Evolutionary conservation across 2,113 vertebrate genomes (phyloP).

Genomic region (Arvicanthis niloticus): DNA sequence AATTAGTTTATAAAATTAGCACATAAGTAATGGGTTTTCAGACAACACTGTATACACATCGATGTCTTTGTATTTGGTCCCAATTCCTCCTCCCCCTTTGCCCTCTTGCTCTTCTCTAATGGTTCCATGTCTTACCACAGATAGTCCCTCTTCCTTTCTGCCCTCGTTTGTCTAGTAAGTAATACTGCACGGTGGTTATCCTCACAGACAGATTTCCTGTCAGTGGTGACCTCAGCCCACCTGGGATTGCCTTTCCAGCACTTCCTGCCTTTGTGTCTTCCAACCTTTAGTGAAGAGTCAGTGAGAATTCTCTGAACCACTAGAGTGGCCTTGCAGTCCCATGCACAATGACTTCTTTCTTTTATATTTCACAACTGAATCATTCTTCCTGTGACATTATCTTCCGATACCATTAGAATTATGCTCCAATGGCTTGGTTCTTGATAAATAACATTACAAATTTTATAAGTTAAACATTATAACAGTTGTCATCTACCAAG

Average conservation of each 20-base stretch:
- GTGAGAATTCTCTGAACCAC: background rate
- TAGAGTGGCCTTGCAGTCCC: background rate
- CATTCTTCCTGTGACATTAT: background rate
- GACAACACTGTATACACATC: background rate
- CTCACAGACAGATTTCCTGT: background rate
- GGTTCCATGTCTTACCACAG: background rate
- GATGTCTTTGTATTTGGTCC: background rate
- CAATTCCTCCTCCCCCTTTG: too few species aligned
- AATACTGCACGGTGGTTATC: background rate
- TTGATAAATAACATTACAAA: constrained; percentile 28
- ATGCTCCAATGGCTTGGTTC: background rate
- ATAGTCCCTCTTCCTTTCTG: background rate
- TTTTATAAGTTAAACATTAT: background rate
- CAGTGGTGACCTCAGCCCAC: background rate
- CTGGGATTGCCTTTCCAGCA: background rate
- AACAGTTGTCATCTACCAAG: background rate
- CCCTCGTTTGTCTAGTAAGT: background rate
- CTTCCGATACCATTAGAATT: background rate
- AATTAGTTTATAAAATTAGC: background rate
- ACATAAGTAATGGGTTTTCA: background rate
- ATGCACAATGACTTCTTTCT: background rate
- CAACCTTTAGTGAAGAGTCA: background rate
- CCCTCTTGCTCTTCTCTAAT: background rate
- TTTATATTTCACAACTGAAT: background rate
- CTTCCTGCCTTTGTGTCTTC: background rate